These are phyloP conservation scores for Dascyllus trimaculatus DNA, from an alignment of 2,113 vertebrate genomes.

Conservation along the genomic window DNA sequence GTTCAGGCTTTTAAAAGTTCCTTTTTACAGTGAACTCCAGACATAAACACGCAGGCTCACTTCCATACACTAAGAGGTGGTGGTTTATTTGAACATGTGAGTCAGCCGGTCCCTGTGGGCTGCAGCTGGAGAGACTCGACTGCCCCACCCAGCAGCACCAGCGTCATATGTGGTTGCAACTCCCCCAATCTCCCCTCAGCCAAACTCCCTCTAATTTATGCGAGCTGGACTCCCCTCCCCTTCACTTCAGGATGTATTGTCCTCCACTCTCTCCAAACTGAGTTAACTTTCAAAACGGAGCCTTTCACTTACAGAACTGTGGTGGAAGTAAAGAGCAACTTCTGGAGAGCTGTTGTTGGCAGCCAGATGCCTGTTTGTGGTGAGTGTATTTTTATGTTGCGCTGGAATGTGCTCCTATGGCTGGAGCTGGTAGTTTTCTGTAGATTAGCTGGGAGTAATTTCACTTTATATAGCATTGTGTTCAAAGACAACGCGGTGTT, in stretches of 20 bases:
- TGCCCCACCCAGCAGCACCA: constrained; percentile 72
- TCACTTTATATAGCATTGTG: background rate
- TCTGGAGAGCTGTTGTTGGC: constrained; percentile 43
- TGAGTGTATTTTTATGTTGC: constrained; percentile 73
- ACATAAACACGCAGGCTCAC: constrained; percentile 39
- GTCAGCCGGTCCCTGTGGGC: constrained; percentile 62
- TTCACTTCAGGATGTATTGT: constrained; percentile 67
- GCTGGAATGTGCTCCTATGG: constrained; percentile 50
- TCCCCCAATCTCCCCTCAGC: constrained; percentile 21
- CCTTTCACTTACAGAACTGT: constrained; percentile 48
- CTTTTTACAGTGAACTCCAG: constrained; percentile 6
- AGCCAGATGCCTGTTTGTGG: constrained; percentile 67
- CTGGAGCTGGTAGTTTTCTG: constrained; percentile 17
- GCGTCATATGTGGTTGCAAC: constrained; percentile 67
- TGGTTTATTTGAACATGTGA: constrained; percentile 77
- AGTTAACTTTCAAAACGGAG: constrained; percentile 55
- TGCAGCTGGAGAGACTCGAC: constrained; percentile 66
- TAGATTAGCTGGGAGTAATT: constrained; percentile 8
- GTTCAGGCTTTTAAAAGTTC: too few relatives aligned
- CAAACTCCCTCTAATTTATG: constrained; percentile 58
- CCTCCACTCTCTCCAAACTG: constrained; percentile 48
- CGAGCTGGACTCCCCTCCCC: constrained; percentile 58
- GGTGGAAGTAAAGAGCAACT: constrained; percentile 46
- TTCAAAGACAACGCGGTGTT: background rate
- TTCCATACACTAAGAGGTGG: constrained; percentile 41